phyloP scores from a whole-genome alignment of 2,888 invertebrate genomes.

The Theretra japonica region DNA sequence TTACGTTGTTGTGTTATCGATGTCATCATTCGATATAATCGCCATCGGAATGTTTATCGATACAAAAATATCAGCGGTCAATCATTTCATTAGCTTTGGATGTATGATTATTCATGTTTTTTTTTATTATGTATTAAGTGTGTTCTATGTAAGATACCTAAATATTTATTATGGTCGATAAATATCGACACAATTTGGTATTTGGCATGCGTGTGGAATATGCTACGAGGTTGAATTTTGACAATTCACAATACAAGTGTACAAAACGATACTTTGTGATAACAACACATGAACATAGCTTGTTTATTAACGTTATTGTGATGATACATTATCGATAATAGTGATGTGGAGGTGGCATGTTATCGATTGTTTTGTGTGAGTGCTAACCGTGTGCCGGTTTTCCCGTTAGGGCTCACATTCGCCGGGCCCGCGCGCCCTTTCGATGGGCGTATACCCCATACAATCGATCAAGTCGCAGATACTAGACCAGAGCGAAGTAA shows the following conservation, averaged over 20 bases:
- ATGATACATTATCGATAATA: constrained; percentile 54
- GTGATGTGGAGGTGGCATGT: constrained; percentile 74
- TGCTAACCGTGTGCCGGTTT: constrained; percentile 86
- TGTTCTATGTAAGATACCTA: constrained; percentile 57
- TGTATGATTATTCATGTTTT: constrained; percentile 70
- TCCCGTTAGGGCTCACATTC: constrained; percentile 93
- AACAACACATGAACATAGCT: constrained; percentile 65
- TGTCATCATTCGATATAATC: constrained; percentile 69
- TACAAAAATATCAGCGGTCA: constrained; percentile 45
- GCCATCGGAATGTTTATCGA: constrained; percentile 34
- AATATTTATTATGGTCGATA: constrained; percentile 42
- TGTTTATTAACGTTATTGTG: constrained; percentile 53
- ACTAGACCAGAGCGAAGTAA: constrained; percentile 95
- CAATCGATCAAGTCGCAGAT: constrained; percentile 95
- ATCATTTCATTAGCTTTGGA: constrained; percentile 79
- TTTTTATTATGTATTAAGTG: constrained; percentile 58
- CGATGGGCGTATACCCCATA: constrained; percentile 96
- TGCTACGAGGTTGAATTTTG: constrained; percentile 40
- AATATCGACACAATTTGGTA: constrained; percentile 46
- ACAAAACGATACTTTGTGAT: constrained; percentile 50
- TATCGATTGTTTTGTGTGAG: constrained; percentile 82
- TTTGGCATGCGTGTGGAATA: constrained; percentile 70
- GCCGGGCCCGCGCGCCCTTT: constrained; percentile 95
- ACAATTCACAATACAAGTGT: constrained; percentile 45
- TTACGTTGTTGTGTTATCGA: constrained; percentile 69